Evolutionary conservation across 1,140 invertebrate species (phyloP).

Genomic region (Eupristina koningsbergeri): DNA sequence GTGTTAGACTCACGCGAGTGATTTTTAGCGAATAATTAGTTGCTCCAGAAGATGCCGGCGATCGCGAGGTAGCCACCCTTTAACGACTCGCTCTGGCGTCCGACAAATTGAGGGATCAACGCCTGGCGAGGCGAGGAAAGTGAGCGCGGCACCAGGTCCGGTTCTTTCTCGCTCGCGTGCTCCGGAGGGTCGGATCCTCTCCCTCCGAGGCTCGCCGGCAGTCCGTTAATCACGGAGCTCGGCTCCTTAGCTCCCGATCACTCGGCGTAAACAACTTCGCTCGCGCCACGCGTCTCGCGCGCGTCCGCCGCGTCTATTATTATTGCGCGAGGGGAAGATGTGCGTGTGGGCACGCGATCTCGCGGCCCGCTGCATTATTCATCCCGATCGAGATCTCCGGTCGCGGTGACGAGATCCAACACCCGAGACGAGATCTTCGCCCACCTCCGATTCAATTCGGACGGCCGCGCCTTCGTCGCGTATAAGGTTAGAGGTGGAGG

Average conservation of each 20-base stretch:
- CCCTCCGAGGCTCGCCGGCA: slow-evolving; percentile 14
- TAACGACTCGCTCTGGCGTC: neutral
- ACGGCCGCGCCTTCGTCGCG: slow-evolving; percentile 28
- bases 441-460: too few species aligned
- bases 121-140: slow-evolving; percentile 36
- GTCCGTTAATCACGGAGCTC: slow-evolving; percentile 62
- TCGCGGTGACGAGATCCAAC: too few species aligned
- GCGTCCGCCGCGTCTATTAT: slow-evolving; percentile 35
- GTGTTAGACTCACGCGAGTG: too few species aligned
- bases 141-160: neutral
- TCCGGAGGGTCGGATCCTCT: too few species aligned
- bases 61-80: too few species aligned
- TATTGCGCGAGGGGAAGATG: neutral
- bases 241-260: slow-evolving; percentile 63
- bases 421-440: too few species aligned
- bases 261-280: slow-evolving; percentile 58
- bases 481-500: slow-evolving; percentile 34
- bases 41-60: too few species aligned
- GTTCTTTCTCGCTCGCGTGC: neutral
- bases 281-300: slow-evolving; percentile 54
- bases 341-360: neutral
- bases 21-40: too few species aligned
- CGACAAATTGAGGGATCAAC: slow-evolving; percentile 43
- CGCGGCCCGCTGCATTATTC: slow-evolving; percentile 18
- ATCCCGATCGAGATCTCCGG: neutral